phyloP scores from a whole-genome alignment of 2,113 vertebrate species.

The Lepisosteus osseus region DNA sequence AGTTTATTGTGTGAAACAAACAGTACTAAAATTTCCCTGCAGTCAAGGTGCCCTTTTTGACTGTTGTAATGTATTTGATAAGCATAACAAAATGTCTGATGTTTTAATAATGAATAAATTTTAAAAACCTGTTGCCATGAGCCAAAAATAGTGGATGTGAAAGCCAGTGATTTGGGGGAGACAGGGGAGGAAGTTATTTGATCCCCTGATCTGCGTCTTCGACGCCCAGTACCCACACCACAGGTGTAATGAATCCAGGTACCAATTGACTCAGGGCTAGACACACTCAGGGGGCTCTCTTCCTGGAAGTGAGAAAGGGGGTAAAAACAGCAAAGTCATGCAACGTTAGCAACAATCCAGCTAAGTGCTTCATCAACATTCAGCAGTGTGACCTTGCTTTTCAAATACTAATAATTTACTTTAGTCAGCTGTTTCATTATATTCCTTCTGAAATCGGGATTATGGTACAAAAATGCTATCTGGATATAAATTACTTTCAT shows the following conservation, averaged over 20 bases:
- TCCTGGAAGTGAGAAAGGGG: slow-evolving; percentile 90
- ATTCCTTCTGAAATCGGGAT: slow-evolving; percentile 45
- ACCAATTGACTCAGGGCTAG: slow-evolving; percentile 93
- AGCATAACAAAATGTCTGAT: slow-evolving; percentile 67
- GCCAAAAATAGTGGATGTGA: slow-evolving; percentile 97
- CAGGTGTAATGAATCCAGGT: slow-evolving; percentile 93
- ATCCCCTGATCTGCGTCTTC: slow-evolving; percentile 96
- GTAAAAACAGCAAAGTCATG: slow-evolving; percentile 79
- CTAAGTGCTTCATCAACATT: slow-evolving; percentile 62
- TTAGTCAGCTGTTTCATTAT: slow-evolving; percentile 41
- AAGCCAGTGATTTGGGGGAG: slow-evolving; percentile 96
- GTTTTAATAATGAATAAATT: slow-evolving; percentile 83
- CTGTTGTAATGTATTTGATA: slow-evolving; percentile 70
- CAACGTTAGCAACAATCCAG: slow-evolving; percentile 85
- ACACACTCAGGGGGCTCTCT: slow-evolving; percentile 95
- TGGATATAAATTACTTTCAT: not conserved
- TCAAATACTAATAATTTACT: slow-evolving; percentile 31
- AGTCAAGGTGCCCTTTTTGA: slow-evolving; percentile 88
- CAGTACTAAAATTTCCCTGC: slow-evolving; percentile 27
- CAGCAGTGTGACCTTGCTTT: slow-evolving; percentile 26
- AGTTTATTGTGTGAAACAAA: too few relatives aligned
- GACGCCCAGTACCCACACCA: slow-evolving; percentile 93
- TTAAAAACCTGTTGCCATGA: slow-evolving; percentile 98
- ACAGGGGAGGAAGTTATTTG: slow-evolving; percentile 96
- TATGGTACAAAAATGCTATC: slow-evolving; percentile 21